phyloP scores from a whole-genome alignment of 1,140 invertebrate genomes.

The Thaumetopoea pityocampa region DNA sequence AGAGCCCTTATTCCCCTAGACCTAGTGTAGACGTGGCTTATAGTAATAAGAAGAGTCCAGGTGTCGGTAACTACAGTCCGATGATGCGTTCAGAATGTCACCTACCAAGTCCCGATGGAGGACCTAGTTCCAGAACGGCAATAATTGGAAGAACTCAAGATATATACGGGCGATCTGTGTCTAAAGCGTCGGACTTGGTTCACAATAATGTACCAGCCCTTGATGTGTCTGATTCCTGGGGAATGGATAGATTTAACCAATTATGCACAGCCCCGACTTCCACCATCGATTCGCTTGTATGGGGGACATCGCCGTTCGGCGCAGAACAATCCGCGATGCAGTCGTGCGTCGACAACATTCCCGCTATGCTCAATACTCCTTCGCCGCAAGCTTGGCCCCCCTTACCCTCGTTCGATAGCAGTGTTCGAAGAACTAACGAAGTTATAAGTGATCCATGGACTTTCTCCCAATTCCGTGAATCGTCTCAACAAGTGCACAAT shows the following conservation, averaged over 20 bases:
- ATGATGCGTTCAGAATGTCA: constrained; percentile 57
- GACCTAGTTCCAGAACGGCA: constrained; percentile 31
- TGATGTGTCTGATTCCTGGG: constrained; percentile 44
- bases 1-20: constrained; percentile 59
- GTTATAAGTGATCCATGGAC: constrained; percentile 51
- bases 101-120: constrained; percentile 55
- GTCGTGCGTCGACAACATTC: constrained; percentile 35
- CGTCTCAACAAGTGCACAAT: constrained; percentile 49
- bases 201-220: constrained; percentile 30
- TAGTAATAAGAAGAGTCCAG: constrained; percentile 54
- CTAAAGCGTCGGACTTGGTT: constrained; percentile 42
- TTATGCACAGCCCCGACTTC: constrained; percentile 28
- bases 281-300: constrained; percentile 52
- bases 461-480: constrained; percentile 55
- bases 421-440: constrained; percentile 32
- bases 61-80: constrained; percentile 61
- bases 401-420: constrained; percentile 41
- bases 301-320: constrained; percentile 39
- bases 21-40: constrained; percentile 50
- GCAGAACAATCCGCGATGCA: constrained; percentile 32
- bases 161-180: constrained; percentile 38
- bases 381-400: constrained; percentile 43
- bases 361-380: constrained; percentile 40
- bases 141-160: constrained; percentile 38
- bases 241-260: constrained; percentile 38